These are phyloP conservation scores for Cylindroiulus punctatus DNA, from an alignment of 2,888 invertebrate species.

Conservation along the genomic window DNA sequence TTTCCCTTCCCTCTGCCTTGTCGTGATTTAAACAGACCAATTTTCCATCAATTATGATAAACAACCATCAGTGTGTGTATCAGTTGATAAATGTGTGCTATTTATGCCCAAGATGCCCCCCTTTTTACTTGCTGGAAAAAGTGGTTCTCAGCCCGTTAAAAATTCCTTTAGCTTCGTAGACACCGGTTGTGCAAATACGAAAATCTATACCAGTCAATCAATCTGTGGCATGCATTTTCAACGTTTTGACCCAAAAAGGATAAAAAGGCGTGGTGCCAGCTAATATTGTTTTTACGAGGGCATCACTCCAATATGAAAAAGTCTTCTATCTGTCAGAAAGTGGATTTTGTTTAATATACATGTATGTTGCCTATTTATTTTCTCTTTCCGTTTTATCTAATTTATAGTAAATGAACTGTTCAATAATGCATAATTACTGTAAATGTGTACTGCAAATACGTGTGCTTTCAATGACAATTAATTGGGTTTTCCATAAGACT, in stretches of 20 bases:
- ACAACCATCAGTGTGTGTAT: not conserved
- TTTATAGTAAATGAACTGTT: not conserved
- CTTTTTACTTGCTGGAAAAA: not conserved
- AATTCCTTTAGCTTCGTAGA: not conserved
- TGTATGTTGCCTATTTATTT: not conserved
- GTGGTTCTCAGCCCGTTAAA: not conserved
- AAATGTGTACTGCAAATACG: not conserved
- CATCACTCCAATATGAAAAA: too few species aligned
- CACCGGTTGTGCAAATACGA: not conserved
- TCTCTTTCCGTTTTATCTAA: not conserved
- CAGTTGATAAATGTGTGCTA: not conserved
- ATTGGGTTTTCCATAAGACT: too few species aligned
- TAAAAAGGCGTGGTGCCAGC: too few species aligned
- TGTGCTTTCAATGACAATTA: too few species aligned
- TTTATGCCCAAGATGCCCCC: not conserved
- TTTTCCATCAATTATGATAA: constrained; percentile 6
- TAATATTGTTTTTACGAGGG: too few species aligned
- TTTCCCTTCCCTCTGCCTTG: not conserved
- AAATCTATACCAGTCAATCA: too few species aligned
- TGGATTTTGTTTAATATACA: too few species aligned
- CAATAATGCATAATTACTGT: not conserved
- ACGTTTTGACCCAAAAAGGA: not conserved
- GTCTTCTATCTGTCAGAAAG: too few species aligned
- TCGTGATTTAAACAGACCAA: not conserved
- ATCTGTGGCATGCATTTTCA: not conserved